These are phyloP conservation scores for Drosophila atroscutellata DNA, from an alignment of 2,888 invertebrate species.

Conservation along the genomic window DNA sequence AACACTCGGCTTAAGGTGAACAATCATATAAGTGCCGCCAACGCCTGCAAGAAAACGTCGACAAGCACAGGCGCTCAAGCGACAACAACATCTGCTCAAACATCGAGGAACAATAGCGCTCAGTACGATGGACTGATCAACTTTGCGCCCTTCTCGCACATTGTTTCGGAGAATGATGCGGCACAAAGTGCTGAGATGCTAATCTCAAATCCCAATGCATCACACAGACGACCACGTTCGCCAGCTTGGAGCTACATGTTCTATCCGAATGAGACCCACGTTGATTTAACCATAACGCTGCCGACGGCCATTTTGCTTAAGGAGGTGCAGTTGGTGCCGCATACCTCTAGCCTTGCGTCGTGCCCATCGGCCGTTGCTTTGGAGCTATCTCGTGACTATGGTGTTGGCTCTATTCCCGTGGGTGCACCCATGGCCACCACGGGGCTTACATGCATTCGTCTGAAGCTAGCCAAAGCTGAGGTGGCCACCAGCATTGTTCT, in stretches of 20 bases:
- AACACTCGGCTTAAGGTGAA: slow-evolving; percentile 84
- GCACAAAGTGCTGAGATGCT: slow-evolving; percentile 96
- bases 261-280: slow-evolving; percentile 94
- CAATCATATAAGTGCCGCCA: slow-evolving; percentile 81
- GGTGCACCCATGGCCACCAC: slow-evolving; percentile 94
- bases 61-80: slow-evolving; percentile 82
- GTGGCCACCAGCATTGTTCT: slow-evolving; percentile 94
- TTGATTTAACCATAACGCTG: slow-evolving; percentile 93
- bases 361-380: slow-evolving; percentile 95
- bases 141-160: slow-evolving; percentile 94
- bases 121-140: slow-evolving; percentile 94
- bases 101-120: slow-evolving; percentile 76
- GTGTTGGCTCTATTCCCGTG: slow-evolving; percentile 91
- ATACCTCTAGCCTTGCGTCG: slow-evolving; percentile 92
- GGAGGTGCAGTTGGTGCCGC: slow-evolving; percentile 95
- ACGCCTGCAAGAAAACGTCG: slow-evolving; percentile 78
- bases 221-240: slow-evolving; percentile 93
- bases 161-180: slow-evolving; percentile 92
- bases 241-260: slow-evolving; percentile 99
- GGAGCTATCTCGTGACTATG: slow-evolving; percentile 93
- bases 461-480: slow-evolving; percentile 93
- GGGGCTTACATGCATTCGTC: slow-evolving; percentile 94
- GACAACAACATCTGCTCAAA: slow-evolving; percentile 83
- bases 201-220: slow-evolving; percentile 91
- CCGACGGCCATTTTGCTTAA: slow-evolving; percentile 95